Percentiles rank a stretch among this genome's conserved stretches.
Conservation (phyloP, 2,888 invertebrate species). For the Catocala fraxini region DNA sequence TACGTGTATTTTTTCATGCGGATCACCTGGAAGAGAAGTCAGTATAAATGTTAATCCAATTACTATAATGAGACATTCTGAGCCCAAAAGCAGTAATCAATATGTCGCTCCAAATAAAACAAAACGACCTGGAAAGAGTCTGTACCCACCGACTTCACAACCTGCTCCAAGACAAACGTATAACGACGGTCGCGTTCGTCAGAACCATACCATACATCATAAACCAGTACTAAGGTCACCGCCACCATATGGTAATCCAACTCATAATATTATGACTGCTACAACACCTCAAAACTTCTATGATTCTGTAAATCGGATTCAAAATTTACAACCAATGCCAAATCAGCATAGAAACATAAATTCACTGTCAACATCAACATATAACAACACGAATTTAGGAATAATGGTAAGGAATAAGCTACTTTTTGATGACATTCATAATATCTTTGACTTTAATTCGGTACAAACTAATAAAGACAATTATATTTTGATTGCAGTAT, state of each 20-base stretch:
- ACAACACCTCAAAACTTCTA: neutral
- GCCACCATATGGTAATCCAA: neutral
- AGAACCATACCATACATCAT: slow-evolving; percentile 4
- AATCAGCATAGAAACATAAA: slow-evolving; percentile 11
- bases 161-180: neutral
- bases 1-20: slow-evolving; percentile 45
- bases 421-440: no score
- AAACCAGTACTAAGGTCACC: neutral
- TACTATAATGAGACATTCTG: slow-evolving; percentile 15
- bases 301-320: neutral
- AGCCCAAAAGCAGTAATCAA: neutral
- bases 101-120: neutral
- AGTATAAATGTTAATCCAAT: slow-evolving; percentile 42
- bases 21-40: slow-evolving; percentile 50
- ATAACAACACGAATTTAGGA: neutral
- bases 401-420: slow-evolving; percentile 7
- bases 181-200: neutral
- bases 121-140: neutral
- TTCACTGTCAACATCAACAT: neutral
- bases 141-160: neutral
- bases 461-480: neutral
- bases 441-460: no score
- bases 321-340: slow-evolving; percentile 1
- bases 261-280: neutral
- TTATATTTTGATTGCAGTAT: slow-evolving; percentile 34